Base-by-base conservation (phyloP, 92 coral and sea anemone genomes). In the Heliopora coerulea region DNA sequence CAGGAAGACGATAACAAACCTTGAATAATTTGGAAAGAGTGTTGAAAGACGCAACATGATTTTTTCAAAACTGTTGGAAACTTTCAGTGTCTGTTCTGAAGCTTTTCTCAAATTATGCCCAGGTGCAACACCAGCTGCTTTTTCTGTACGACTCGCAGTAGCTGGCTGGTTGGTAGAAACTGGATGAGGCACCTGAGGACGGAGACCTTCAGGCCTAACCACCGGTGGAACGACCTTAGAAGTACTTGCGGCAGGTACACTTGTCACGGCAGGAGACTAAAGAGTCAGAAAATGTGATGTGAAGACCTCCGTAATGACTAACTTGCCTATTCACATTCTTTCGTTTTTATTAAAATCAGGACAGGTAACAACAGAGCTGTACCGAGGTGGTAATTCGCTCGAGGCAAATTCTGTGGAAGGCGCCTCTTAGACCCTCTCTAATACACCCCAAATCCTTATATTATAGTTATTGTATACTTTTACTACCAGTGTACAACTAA, bases 21-120 rank as follows among this genome's bases (percentile, higher is more conserved):
- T 83, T 63, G 93, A 75, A 23, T 83, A 88, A 77, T 75, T 77
- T 18, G 98, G 98, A 40, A 87, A 93, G 84, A 91, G 89, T 4
- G 96, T 88, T n/a, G 96, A 93, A 59, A 93, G 89, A 10, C 98
- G 82, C 40, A 90, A 73, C 98, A 93, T 93, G 42, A 93, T 93
- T 78, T 86, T 87, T 60, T 93, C 98, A 78, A 93, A 93, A 78
- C 98, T 93, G 83, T 87, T 93, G 14, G 97, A 84, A 26, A 89
- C 89, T 25, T 84, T 81, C 25, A 80, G 66, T 50, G 82, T 86
- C 63, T 72, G 80, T 33, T 84, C 89, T 17, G 67, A 41, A 15
- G 54, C 65, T 70, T 17, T 44, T 37, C 54, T n/a, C 17, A 18
- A 14, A 39, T 40, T 30, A 23, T 27, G 25, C 1, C 19, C 62